phyloP scores from a whole-genome alignment of 1,140 invertebrate species.

The Diprion similis region DNA sequence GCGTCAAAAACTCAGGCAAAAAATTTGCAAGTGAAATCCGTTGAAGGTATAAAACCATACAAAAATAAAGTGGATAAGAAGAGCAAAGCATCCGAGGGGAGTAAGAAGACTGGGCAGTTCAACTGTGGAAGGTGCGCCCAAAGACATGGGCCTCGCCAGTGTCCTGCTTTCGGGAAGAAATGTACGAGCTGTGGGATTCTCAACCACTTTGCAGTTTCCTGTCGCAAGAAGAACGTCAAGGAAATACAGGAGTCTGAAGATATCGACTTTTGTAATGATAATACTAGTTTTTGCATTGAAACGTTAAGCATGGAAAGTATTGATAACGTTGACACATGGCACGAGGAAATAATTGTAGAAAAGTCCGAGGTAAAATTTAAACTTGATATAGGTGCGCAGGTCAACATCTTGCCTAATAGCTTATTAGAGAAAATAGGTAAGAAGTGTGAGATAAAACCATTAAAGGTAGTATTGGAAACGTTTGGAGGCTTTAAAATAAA shows the following conservation, averaged over 20 bases:
- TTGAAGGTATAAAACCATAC: not conserved
- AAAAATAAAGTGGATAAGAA: not conserved
- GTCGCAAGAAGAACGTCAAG: constrained; percentile 17
- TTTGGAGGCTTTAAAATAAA: constrained; percentile 29
- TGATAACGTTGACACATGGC: constrained; percentile 14
- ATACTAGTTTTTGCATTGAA: not conserved
- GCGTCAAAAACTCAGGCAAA: constrained; percentile 30
- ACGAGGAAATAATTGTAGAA: constrained; percentile 17
- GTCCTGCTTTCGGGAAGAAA: constrained; percentile 35
- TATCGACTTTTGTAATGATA: not conserved
- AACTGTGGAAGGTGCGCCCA: constrained; percentile 28
- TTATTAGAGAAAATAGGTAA: constrained; percentile 30
- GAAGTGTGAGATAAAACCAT: constrained; percentile 25
- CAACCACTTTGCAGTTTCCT: constrained; percentile 29
- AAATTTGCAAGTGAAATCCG: not conserved
- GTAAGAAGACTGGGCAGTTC: constrained; percentile 19
- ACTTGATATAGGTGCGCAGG: constrained; percentile 10
- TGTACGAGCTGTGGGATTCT: constrained; percentile 25
- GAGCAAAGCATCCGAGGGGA: not conserved
- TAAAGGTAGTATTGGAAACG: constrained; percentile 28
- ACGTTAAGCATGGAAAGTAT: not conserved
- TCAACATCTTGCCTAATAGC: constrained; percentile 28
- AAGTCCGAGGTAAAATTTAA: constrained; percentile 21
- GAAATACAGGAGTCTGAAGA: not conserved
- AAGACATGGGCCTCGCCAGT: constrained; percentile 23